Percentiles rank a stretch among this genome's conserved stretches.
Evolutionary conservation across 1,140 invertebrate species (phyloP).

Genomic region (Trachelipus rathkii): DNA sequence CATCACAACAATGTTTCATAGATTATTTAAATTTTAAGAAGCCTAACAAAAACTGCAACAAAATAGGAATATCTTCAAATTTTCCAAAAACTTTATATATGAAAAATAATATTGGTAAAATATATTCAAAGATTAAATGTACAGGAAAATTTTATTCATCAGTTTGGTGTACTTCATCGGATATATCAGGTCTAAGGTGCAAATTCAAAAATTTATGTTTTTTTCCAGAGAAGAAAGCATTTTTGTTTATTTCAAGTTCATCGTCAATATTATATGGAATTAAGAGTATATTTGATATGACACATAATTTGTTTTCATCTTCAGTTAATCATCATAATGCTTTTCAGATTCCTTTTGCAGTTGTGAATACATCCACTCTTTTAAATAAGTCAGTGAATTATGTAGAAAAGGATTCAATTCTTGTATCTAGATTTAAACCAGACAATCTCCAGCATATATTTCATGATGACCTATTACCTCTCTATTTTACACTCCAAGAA

Average conservation of each 20-base stretch:
- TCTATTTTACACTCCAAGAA: not conserved
- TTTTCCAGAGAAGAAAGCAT: not conserved
- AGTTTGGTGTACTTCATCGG: not conserved
- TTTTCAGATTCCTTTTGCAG: not conserved
- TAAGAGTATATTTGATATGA: not conserved
- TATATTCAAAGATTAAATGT: too few species aligned
- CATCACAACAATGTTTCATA: too few species aligned
- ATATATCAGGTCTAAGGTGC: not conserved
- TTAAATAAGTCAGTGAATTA: not conserved
- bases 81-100: too few species aligned
- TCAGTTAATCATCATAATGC: not conserved
- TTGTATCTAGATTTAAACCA: not conserved
- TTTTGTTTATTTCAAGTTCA: not conserved
- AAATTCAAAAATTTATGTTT: not conserved
- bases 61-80: too few species aligned
- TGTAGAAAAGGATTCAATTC: not conserved
- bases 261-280: not conserved
- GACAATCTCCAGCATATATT: constrained; percentile 1
- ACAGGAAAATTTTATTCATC: not conserved
- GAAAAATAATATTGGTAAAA: too few species aligned
- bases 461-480: not conserved
- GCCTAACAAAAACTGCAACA: too few species aligned
- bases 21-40: too few species aligned
- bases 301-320: not conserved
- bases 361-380: not conserved